Evolutionary conservation across 2,888 invertebrate species (phyloP).

Genomic region (Aleiodes alternator): DNA sequence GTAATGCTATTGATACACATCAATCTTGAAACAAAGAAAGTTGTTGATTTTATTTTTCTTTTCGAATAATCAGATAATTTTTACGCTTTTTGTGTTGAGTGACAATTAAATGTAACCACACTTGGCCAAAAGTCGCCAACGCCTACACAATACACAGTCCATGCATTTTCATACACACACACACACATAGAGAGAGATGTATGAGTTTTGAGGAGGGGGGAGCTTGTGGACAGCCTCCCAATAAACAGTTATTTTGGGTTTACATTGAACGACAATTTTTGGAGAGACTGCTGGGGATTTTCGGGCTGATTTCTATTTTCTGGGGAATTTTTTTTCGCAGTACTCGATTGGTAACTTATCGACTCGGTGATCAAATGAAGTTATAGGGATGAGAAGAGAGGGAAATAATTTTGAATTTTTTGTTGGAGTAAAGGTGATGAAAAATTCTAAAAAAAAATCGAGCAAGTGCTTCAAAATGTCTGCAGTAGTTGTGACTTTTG

Average conservation of each 20-base stretch:
- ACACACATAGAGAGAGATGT: slow-evolving; percentile 33
- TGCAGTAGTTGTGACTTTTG: too few relatives aligned
- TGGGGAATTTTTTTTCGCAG: too few relatives aligned
- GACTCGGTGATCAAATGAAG: too few relatives aligned
- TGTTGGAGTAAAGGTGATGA: too few relatives aligned
- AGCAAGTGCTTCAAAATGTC: too few relatives aligned
- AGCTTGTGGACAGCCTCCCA: slow-evolving; percentile 26
- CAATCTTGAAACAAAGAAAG: not conserved
- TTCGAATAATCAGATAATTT: slow-evolving; percentile 12
- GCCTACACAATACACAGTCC: slow-evolving; percentile 74
- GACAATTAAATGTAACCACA: slow-evolving; percentile 56
- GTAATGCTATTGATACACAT: not conserved
- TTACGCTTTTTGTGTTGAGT: slow-evolving; percentile 19
- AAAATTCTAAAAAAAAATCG: too few relatives aligned
- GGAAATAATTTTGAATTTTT: too few relatives aligned
- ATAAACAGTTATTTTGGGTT: slow-evolving; percentile 30
- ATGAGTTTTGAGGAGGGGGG: not conserved
- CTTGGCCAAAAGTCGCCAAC: slow-evolving; percentile 66
- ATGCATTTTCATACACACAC: slow-evolving; percentile 58
- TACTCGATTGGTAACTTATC: too few relatives aligned
- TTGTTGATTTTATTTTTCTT: not conserved
- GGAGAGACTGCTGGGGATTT: not conserved
- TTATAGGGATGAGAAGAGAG: too few relatives aligned
- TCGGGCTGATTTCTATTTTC: not conserved
- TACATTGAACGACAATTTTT: slow-evolving; percentile 2